Evolutionary conservation across 2,113 vertebrate genomes (phyloP).

Genomic region (Perca flavescens): DNA sequence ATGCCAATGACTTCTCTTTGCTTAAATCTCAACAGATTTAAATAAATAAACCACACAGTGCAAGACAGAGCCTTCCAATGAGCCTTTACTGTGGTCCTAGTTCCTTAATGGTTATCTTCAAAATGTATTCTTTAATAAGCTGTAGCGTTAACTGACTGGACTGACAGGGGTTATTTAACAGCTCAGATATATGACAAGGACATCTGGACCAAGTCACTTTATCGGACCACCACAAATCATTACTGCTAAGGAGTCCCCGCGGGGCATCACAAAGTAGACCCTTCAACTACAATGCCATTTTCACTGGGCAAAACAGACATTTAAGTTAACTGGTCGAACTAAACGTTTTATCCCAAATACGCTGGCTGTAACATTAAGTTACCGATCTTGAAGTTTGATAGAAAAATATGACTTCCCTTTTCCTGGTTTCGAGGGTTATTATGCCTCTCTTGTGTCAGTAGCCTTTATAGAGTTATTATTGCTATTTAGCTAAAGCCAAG

Average conservation of each 20-base stretch:
- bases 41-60: background rate
- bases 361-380: background rate
- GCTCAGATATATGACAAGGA: slow-evolving; percentile 40
- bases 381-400: background rate
- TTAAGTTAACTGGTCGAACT: background rate
- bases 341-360: background rate
- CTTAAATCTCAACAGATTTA: background rate
- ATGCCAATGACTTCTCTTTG: background rate
- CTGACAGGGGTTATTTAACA: slow-evolving; percentile 36
- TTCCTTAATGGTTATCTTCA: background rate
- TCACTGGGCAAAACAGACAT: background rate
- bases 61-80: background rate
- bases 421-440: background rate
- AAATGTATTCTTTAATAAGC: background rate
- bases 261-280: background rate
- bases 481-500: too few relatives aligned
- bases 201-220: slow-evolving; percentile 32
- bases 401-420: background rate
- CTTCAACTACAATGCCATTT: background rate
- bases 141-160: background rate
- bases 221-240: slow-evolving; percentile 10
- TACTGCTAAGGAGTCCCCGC: too few relatives aligned
- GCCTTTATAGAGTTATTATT: background rate
- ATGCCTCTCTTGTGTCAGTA: background rate
- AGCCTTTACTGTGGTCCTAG: background rate